A percentile compares a stretch with the other conserved stretches of the same genome.
Evolutionary conservation across 1,140 invertebrate species (phyloP).

Genomic region (Littorina saxatilis): DNA sequence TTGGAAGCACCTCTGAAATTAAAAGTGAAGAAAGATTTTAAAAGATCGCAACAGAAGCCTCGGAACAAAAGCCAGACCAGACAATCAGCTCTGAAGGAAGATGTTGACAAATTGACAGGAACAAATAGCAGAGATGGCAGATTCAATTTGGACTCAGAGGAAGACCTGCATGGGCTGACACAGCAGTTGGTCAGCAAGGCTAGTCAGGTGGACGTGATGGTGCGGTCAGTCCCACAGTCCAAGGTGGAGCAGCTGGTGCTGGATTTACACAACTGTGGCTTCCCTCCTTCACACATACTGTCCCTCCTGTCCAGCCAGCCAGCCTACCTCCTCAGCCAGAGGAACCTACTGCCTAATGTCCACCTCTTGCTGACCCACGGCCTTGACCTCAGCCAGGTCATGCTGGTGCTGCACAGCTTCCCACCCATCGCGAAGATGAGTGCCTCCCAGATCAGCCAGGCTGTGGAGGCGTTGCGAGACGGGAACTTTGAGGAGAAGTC

Average conservation of each 20-base stretch:
- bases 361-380: slow-evolving; percentile 14
- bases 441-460: neutral
- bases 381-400: neutral
- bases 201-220: slow-evolving; percentile 28
- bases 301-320: slow-evolving; percentile 16
- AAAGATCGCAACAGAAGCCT: too few relatives aligned
- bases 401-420: neutral
- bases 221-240: neutral
- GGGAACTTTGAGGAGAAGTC: neutral
- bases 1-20: too few relatives aligned
- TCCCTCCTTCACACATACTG: neutral
- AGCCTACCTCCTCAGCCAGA: neutral
- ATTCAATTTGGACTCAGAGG: neutral
- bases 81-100: neutral
- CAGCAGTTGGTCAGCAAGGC: neutral
- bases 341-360: neutral
- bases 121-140: too few relatives aligned
- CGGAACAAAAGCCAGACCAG: too few relatives aligned
- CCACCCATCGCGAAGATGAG: neutral
- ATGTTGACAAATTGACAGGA: too few relatives aligned
- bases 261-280: neutral
- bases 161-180: neutral
- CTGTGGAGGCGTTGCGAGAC: neutral
- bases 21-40: too few relatives aligned
- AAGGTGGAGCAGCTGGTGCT: slow-evolving; percentile 2